A percentile compares a stretch with the other conserved stretches of the same genome.
These are phyloP conservation scores for Dasyurus viverrinus DNA, from an alignment of 2,113 vertebrate species.

Conservation along the genomic window DNA sequence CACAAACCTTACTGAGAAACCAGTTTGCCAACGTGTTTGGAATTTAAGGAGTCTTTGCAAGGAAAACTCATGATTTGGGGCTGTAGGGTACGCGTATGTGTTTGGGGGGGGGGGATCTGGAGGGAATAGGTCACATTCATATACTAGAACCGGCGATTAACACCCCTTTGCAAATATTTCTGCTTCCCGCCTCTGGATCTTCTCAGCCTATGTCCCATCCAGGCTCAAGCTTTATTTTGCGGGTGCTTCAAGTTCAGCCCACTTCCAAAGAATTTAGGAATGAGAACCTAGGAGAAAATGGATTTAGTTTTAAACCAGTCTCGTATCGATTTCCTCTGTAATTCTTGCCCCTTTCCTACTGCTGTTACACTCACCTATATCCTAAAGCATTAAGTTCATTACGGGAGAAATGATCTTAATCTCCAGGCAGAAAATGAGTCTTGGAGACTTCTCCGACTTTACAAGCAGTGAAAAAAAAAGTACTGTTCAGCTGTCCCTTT, in stretches of 20 bases:
- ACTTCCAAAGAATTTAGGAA: neutral
- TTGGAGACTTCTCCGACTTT: neutral
- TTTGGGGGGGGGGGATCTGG: neutral
- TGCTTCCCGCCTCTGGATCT: neutral
- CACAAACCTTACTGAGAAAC: conserved; percentile 53
- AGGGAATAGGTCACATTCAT: neutral
- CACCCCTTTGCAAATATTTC: neutral
- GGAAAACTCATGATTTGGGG: conserved; percentile 27
- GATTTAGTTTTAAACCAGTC: conserved; percentile 70
- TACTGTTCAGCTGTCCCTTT: conserved; percentile 26
- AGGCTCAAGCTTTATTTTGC: neutral
- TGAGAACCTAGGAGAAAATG: conserved; percentile 51
- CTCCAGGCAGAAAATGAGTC: conserved; percentile 49
- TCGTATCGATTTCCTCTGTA: conserved; percentile 45
- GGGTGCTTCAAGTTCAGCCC: neutral
- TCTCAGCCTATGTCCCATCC: neutral
- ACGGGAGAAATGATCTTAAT: conserved; percentile 58
- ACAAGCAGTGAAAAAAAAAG: conserved; percentile 22
- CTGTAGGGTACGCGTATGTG: neutral
- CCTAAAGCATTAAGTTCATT: conserved; percentile 64
- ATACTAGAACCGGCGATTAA: neutral
- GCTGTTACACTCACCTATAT: conserved; percentile 60
- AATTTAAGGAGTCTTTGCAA: conserved; percentile 45
- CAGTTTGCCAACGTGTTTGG: conserved; percentile 18
- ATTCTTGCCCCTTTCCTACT: conserved; percentile 53